Evolutionary conservation across 1,140 invertebrate genomes (phyloP).

Genomic region (Danaus plexippus): DNA sequence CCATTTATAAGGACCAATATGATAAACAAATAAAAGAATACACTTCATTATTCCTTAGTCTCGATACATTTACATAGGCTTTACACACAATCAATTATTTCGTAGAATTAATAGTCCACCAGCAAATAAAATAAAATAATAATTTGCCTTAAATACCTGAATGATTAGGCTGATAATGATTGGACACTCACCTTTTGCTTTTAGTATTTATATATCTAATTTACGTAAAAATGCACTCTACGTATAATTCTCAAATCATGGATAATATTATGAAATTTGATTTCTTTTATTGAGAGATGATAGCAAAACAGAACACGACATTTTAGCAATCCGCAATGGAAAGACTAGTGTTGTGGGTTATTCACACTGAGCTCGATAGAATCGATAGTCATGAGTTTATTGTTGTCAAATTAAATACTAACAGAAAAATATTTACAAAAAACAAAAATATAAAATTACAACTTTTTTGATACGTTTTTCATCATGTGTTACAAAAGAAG

Average conservation of each 20-base stretch:
- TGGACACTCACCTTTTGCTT: constrained; percentile 33
- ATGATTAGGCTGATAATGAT: constrained; percentile 12
- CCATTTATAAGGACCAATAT: constrained; percentile 7
- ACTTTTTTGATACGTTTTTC: too few relatives aligned
- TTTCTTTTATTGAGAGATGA: constrained; percentile 55
- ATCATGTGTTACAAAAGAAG: too few relatives aligned
- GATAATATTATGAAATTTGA: constrained; percentile 56
- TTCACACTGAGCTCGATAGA: not conserved
- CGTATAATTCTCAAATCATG: constrained; percentile 37
- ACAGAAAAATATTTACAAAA: too few relatives aligned
- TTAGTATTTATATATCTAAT: constrained; percentile 24
- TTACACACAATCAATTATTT: constrained; percentile 19
- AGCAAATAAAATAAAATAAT: constrained; percentile 41
- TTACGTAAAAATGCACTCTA: constrained; percentile 31
- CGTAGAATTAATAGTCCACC: constrained; percentile 23
- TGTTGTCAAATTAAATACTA: too few relatives aligned
- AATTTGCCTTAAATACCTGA: constrained; percentile 18
- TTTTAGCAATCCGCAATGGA: constrained; percentile 46
- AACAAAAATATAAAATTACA: too few relatives aligned
- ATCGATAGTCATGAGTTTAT: constrained; percentile 1
- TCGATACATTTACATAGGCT: constrained; percentile 1
- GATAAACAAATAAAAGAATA: constrained; percentile 6
- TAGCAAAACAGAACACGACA: constrained; percentile 68
- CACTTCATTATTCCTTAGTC: not conserved
- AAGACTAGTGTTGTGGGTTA: constrained; percentile 7